Conservation (phyloP, 2,888 invertebrate species). For the Phalera bucephala region DNA sequence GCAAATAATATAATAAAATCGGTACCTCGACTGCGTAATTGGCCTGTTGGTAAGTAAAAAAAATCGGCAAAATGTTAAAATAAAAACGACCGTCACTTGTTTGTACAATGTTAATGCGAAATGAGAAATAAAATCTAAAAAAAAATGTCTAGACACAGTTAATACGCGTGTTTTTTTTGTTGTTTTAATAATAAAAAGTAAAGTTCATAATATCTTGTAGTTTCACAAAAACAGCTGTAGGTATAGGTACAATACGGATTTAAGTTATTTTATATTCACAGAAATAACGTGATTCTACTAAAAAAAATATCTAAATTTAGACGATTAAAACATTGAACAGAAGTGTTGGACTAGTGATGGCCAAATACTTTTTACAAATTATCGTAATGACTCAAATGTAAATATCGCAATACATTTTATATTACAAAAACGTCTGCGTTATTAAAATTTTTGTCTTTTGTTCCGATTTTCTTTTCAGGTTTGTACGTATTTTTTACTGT, state of each 20-base stretch:
- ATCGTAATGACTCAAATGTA: no score
- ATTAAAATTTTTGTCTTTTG: no score
- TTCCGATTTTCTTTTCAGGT: no score
- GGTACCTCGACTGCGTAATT: not conserved
- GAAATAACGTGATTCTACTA: conserved; percentile 17
- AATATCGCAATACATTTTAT: no score
- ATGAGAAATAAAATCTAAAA: conserved; percentile 12
- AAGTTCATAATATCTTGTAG: not conserved
- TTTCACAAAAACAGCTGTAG: conserved; percentile 1
- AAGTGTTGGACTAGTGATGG: not conserved
- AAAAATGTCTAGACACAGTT: conserved; percentile 28
- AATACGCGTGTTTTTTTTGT: conserved; percentile 16
- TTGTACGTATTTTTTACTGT: no score
- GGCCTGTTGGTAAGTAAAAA: not conserved
- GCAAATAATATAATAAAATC: no score
- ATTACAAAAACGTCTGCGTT: no score
- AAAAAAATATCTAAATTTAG: conserved; percentile 26
- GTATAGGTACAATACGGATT: conserved; percentile 11
- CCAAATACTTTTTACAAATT: no score
- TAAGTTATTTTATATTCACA: conserved; percentile 12
- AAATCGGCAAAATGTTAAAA: conserved; percentile 4
- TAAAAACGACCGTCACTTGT: conserved; percentile 8
- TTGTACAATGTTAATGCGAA: conserved; percentile 13
- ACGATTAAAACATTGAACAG: conserved; percentile 16
- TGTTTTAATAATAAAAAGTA: conserved; percentile 7